Conservation (phyloP, 2,797 vertebrate species). For the Peromyscus melanophrys region DNA sequence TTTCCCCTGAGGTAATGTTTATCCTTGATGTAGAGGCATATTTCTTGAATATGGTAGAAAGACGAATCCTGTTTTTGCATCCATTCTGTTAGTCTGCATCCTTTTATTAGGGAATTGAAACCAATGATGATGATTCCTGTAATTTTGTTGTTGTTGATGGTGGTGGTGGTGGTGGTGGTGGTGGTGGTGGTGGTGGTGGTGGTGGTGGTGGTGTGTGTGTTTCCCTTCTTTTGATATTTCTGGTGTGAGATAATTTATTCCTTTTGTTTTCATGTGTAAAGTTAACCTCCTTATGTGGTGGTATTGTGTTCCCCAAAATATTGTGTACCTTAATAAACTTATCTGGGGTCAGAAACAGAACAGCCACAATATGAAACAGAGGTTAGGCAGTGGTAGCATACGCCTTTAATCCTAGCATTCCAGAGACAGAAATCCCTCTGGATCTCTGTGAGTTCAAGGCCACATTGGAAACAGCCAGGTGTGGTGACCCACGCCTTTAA, state of each 20-base stretch:
- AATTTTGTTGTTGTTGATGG: not conserved
- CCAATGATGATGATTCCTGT: not conserved
- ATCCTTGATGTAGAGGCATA: not conserved
- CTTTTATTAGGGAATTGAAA: not conserved
- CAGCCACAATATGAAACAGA: too few relatives aligned
- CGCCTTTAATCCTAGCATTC: too few relatives aligned
- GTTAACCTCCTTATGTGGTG: not conserved
- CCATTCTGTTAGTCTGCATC: not conserved
- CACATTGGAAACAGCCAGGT: too few relatives aligned
- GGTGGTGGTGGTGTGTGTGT: not conserved
- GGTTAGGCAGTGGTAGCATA: too few relatives aligned
- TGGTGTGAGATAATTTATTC: not conserved
- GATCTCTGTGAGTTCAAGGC: too few relatives aligned
- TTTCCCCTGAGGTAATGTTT: not conserved
- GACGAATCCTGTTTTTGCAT: not conserved
- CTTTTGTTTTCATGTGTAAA: not conserved
- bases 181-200: too few relatives aligned
- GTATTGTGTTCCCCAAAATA: too few relatives aligned
- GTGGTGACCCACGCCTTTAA: too few relatives aligned
- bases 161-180: not conserved
- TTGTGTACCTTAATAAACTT: too few relatives aligned
- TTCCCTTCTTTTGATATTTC: not conserved
- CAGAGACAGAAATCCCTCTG: too few relatives aligned
- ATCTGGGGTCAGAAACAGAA: too few relatives aligned
- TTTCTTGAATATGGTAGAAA: not conserved